A percentile compares a stretch with the other conserved stretches of the same genome.
phyloP scores from a whole-genome alignment of 1,140 invertebrate species.

The Saccostrea echinata region DNA sequence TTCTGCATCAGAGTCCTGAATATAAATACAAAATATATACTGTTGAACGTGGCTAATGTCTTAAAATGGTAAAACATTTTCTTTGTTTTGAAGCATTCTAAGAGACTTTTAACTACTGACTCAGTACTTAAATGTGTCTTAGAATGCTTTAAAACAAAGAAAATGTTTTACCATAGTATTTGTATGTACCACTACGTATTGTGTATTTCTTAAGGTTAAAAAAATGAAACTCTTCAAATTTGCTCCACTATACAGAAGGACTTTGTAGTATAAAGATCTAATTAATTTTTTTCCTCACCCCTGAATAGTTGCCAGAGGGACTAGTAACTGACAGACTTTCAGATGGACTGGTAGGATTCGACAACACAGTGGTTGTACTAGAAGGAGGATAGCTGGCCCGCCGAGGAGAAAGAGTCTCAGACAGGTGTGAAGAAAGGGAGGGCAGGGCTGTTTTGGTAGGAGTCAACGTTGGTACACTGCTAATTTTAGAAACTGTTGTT shows the following conservation, averaged over 20 bases:
- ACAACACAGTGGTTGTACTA: neutral
- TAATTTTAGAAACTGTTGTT: neutral
- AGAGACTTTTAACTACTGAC: too few species aligned
- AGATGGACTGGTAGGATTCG: neutral
- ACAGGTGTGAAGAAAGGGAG: neutral
- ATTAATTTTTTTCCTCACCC: neutral
- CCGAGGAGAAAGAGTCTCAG: neutral
- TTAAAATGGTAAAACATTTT: too few species aligned
- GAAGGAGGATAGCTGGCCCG: neutral
- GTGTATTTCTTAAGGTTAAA: too few species aligned
- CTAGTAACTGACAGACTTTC: neutral
- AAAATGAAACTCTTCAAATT: too few species aligned
- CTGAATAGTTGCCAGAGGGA: slow-evolving; percentile 6
- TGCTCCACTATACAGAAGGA: too few species aligned
- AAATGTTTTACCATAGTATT: too few species aligned
- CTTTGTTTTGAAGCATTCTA: too few species aligned
- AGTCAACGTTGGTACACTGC: neutral
- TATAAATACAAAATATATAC: neutral
- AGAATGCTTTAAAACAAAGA: too few species aligned
- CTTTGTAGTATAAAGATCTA: neutral
- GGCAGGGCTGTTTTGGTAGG: neutral
- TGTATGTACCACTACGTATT: too few species aligned
- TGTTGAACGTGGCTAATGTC: too few species aligned
- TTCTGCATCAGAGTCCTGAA: slow-evolving; percentile 21
- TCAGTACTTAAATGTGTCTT: too few species aligned